Evolutionary conservation across 1,140 invertebrate genomes (phyloP).

Genomic region (Drosophila punjabiensis): DNA sequence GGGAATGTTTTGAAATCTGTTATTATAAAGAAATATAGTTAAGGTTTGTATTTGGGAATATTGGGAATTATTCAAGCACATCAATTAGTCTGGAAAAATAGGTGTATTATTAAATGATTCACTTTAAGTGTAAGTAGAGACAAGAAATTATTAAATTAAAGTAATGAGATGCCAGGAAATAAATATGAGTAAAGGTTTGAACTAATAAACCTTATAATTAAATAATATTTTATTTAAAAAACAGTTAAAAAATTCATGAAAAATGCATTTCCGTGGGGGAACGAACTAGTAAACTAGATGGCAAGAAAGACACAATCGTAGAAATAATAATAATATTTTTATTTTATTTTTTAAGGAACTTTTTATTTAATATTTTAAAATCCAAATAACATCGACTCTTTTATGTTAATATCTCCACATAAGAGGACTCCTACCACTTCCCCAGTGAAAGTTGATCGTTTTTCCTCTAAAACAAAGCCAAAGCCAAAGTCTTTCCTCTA

Average conservation of each 20-base stretch:
- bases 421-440: not conserved
- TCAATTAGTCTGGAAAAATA: conserved; percentile 3
- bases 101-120: not conserved
- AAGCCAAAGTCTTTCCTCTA: not conserved
- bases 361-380: no score
- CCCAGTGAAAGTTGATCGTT: conserved; percentile 7
- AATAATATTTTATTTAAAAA: no score
- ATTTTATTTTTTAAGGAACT: no score
- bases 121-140: not conserved
- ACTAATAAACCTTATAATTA: not conserved
- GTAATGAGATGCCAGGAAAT: not conserved
- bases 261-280: no score
- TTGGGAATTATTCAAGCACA: not conserved
- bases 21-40: not conserved
- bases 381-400: not conserved
- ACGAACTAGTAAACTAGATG: no score
- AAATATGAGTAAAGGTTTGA: not conserved
- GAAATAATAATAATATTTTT: no score
- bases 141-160: not conserved
- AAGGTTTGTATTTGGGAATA: not conserved
- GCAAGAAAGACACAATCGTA: no score
- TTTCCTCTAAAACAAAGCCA: not conserved
- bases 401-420: not conserved
- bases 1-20: not conserved
- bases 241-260: no score